These are phyloP conservation scores for Drosophila santomea DNA, from an alignment of 1,140 invertebrate species.

Conservation along the genomic window DNA sequence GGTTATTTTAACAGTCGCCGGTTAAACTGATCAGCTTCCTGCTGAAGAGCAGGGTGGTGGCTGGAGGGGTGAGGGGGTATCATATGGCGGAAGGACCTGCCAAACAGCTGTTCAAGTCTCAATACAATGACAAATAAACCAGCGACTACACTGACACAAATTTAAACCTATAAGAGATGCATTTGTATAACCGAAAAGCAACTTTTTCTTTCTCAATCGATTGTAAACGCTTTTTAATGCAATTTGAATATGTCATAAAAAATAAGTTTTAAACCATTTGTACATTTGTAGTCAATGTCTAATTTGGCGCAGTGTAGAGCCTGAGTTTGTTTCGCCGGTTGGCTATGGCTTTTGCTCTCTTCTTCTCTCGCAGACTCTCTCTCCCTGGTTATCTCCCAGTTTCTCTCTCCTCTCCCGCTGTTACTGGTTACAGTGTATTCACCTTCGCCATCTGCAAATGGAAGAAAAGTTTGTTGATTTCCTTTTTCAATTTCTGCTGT, in stretches of 20 bases:
- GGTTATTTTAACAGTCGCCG: conserved; percentile 12
- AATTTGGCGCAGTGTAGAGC: background rate
- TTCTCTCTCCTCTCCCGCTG: conserved; percentile 13
- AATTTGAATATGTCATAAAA: no score
- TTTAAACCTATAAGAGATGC: background rate
- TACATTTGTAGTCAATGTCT: no score
- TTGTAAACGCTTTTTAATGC: no score
- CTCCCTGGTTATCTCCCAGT: conserved; percentile 26
- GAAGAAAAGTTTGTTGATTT: conserved; percentile 25
- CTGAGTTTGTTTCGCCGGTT: conserved; percentile 30
- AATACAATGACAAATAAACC: conserved; percentile 11
- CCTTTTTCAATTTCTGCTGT: conserved; percentile 1
- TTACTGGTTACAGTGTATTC: conserved; percentile 37
- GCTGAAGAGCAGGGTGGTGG: background rate
- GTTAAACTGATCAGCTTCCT: background rate
- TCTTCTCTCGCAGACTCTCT: conserved; percentile 1
- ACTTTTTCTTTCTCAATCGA: no score
- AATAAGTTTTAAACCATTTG: no score
- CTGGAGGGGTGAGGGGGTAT: conserved; percentile 7
- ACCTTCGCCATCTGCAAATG: conserved; percentile 24
- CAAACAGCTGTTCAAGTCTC: conserved; percentile 32
- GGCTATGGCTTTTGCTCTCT: background rate
- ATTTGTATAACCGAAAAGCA: background rate
- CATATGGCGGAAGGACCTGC: conserved; percentile 38
- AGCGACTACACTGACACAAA: background rate